Evolutionary conservation across 2,797 vertebrate genomes (phyloP), one percentile per base, ranked within the genome.

Genomic region (Pteronotus mesoamericanus): DNA sequence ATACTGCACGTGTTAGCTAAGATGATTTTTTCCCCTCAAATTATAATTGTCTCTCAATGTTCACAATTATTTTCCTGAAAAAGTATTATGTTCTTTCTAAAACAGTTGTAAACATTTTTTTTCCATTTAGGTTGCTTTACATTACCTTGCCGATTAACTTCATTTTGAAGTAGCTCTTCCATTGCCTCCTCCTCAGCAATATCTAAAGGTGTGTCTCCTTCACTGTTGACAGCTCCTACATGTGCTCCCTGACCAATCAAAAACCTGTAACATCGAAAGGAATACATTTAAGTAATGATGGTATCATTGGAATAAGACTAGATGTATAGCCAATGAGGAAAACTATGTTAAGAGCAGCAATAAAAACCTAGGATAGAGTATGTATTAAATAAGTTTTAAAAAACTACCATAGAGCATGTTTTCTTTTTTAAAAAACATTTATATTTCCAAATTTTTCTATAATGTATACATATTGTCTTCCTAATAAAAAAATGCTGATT

Each of bases 141-240:
- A 94, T 97, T 98, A 99, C 99, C 99, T 99, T 99, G 99, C 94
- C 99, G 98, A 98, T 99, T 99, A 97, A 99, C 99, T 99, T 99
- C 99, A 96, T 99, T 99, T 98, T 99, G 99, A 98, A 99, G 99
- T 79, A 99, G 99, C 97, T 99, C 99, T 98, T 99, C 99, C 99
- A 99, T 99, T 82, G 99, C 99, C 96, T 99, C 99, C 95, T 99
- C 99, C 97, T 99, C 99, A 48, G 99, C 99, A 79, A 99, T 99
- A 98, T 99, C 99, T 98, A 99, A 98, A 75, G 99, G 99, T 7
- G 99, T 99, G 97, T 99, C 99, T 34, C 99, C 99, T 98, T 99
- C 99, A 97, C 99, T 99, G 98, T 99, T 99, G 77, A 99, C 99
- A 95, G 99, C 99, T 59, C 99, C 99, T 85, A 99, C 99, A 96